Conservation (phyloP, 1,140 invertebrate species). For the Ptiloglossa arizonensis region DNA sequence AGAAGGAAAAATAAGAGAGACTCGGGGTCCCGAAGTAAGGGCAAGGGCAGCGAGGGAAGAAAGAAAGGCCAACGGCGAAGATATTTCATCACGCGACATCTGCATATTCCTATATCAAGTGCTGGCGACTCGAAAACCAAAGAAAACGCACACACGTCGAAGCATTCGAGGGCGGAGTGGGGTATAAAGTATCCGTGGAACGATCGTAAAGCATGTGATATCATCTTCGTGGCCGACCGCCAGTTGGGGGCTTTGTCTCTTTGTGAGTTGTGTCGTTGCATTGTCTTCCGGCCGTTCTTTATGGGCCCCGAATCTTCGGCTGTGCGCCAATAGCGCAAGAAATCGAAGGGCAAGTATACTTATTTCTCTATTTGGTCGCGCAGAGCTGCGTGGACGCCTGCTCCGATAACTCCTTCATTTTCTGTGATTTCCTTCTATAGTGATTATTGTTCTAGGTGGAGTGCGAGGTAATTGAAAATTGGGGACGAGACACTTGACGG, state of each 20-base stretch:
- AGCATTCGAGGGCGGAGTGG: slow-evolving; percentile 52
- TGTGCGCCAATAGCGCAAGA: slow-evolving; percentile 61
- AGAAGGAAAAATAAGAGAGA: slow-evolving; percentile 16
- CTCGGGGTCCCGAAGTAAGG: slow-evolving; percentile 25
- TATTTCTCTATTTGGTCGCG: neutral
- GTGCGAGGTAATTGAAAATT: too few relatives aligned
- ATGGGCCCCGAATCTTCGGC: slow-evolving; percentile 57
- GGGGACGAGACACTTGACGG: too few relatives aligned
- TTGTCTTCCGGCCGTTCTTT: slow-evolving; percentile 71
- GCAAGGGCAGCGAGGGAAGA: slow-evolving; percentile 18
- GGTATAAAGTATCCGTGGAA: slow-evolving; percentile 73
- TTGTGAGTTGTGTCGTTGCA: slow-evolving; percentile 68
- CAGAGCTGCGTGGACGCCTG: neutral
- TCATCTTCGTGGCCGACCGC: slow-evolving; percentile 72
- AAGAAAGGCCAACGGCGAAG: slow-evolving; percentile 34
- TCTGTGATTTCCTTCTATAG: neutral
- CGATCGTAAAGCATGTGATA: slow-evolving; percentile 75
- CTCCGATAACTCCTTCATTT: slow-evolving; percentile 6
- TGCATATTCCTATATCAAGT: slow-evolving; percentile 67
- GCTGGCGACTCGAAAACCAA: slow-evolving; percentile 54
- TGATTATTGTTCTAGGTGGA: neutral
- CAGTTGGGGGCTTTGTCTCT: slow-evolving; percentile 72
- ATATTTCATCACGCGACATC: slow-evolving; percentile 71
- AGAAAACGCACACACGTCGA: slow-evolving; percentile 66
- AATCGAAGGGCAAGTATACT: slow-evolving; percentile 51